These are phyloP conservation scores for Phyto melanocephala DNA, from an alignment of 2,888 invertebrate species.

Conservation along the genomic window DNA sequence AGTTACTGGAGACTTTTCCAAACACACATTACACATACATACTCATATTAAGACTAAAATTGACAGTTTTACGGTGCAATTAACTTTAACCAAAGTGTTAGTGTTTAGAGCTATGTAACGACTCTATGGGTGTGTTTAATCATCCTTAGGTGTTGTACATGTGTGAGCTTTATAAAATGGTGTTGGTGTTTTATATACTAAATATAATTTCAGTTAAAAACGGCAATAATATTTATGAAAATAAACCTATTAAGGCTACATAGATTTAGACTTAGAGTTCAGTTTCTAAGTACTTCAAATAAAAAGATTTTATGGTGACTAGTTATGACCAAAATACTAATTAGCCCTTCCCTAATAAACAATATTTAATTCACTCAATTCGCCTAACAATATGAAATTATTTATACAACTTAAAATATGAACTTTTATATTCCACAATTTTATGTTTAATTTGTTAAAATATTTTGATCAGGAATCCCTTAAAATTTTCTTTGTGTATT, in stretches of 20 bases:
- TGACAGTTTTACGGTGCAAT: conserved; percentile 65
- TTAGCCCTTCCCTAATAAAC: not conserved
- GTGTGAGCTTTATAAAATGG: not conserved
- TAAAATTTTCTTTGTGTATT: not conserved
- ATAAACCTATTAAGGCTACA: conserved; percentile 10
- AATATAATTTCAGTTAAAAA: conserved; percentile 29
- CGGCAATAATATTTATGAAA: not conserved
- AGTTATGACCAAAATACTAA: not conserved
- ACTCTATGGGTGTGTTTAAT: conserved; percentile 15
- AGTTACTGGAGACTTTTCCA: conserved; percentile 5
- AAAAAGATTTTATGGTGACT: no score
- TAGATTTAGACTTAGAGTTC: no score
- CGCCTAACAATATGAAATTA: conserved; percentile 6
- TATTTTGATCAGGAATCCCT: conserved; percentile 26
- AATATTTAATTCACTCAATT: not conserved
- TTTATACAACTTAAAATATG: conserved; percentile 6
- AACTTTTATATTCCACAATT: conserved; percentile 24
- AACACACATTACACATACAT: not conserved
- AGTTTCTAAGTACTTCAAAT: no score
- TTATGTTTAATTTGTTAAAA: conserved; percentile 51
- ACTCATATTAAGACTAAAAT: conserved; percentile 34
- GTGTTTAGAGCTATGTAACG: not conserved
- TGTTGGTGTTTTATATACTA: conserved; percentile 12
- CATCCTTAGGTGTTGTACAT: conserved; percentile 5
- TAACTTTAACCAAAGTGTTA: conserved; percentile 55